A percentile compares a stretch with the other conserved stretches of the same genome.
phyloP scores from a whole-genome alignment of 2,888 invertebrate genomes.

The Gryllus longicercus region DNA sequence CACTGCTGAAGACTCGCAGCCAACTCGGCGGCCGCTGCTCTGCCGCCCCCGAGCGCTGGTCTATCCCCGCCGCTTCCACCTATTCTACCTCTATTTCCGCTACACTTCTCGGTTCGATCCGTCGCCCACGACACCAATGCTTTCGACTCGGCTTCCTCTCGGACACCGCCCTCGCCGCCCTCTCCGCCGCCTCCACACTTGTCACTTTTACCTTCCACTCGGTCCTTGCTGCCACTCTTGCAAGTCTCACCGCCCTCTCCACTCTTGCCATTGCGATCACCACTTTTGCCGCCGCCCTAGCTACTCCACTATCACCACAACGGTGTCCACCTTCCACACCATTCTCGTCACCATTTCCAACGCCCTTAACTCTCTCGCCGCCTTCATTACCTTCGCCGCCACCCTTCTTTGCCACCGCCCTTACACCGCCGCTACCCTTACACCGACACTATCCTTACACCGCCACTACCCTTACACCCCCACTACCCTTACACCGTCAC shows the following conservation, averaged over 20 bases:
- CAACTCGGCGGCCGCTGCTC: not conserved
- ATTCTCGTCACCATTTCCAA: not conserved
- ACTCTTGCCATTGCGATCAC: not conserved
- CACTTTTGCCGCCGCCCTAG: not conserved
- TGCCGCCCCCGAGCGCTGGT: not conserved
- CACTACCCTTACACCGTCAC: no score
- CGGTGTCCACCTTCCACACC: not conserved
- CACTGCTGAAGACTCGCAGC: not conserved
- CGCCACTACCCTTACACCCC: no score
- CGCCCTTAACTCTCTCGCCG: not conserved
- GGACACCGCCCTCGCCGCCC: not conserved
- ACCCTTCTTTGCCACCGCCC: not conserved
- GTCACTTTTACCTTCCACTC: not conserved
- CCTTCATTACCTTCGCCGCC: not conserved
- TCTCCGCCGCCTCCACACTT: not conserved
- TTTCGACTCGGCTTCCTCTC: not conserved
- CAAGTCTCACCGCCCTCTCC: not conserved
- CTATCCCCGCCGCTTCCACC: not conserved
- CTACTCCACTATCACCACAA: not conserved
- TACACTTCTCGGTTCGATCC: not conserved
- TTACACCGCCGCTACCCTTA: no score
- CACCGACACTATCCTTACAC: no score
- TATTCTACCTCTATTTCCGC: not conserved
- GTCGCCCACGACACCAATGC: not conserved
- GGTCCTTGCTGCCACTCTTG: not conserved